Evolutionary conservation across 2,888 invertebrate species (phyloP).

Genomic region (Oithona nana): DNA sequence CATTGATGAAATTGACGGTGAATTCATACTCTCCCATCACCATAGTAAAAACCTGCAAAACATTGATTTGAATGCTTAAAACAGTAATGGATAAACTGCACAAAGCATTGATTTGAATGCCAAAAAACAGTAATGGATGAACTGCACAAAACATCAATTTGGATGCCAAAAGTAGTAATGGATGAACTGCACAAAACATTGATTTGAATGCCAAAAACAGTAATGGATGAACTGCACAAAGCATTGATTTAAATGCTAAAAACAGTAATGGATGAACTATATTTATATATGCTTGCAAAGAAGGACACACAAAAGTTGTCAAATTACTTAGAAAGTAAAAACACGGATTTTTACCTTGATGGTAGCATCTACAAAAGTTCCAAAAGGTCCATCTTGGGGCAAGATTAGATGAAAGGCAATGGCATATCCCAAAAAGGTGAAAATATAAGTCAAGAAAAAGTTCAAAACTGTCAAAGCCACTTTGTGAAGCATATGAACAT

Average conservation of each 20-base stretch:
- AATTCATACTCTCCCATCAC: conserved; percentile 13
- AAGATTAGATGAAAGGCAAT: conserved; percentile 4
- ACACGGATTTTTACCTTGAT: conserved; percentile 16
- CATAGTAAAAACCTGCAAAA: conserved; percentile 8
- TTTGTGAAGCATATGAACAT: conserved; percentile 2
- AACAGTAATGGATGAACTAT: background rate
- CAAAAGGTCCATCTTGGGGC: background rate
- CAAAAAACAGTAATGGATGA: background rate
- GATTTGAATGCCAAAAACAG: background rate
- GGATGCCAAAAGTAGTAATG: background rate
- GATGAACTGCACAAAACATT: background rate
- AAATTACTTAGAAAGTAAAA: no score
- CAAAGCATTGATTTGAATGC: no score
- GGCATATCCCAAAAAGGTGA: conserved; percentile 2
- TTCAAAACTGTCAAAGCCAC: background rate
- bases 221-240: background rate
- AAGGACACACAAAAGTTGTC: no score
- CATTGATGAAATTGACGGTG: background rate
- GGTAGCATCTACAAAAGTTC: background rate
- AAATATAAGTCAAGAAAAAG: conserved; percentile 1
- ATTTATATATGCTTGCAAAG: no score
- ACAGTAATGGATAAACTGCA: background rate
- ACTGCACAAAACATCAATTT: background rate
- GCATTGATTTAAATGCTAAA: no score
- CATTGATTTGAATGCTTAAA: background rate